Evolutionary conservation across 2,113 vertebrate genomes (phyloP).

Genomic region (Numenius arquata): DNA sequence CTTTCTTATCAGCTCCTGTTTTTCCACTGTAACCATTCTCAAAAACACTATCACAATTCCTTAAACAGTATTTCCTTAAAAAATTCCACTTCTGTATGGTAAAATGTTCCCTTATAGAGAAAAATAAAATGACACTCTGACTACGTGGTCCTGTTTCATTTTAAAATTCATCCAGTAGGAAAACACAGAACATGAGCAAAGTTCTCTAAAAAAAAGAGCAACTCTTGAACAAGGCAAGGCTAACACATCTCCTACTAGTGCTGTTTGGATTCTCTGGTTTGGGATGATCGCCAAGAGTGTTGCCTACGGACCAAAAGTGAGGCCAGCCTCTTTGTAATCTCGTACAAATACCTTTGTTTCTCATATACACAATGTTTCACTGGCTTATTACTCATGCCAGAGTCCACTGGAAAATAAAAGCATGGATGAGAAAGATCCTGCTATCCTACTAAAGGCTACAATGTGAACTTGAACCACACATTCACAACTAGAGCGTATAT

Average conservation of each 20-base stretch:
- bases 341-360: not conserved
- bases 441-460: not conserved
- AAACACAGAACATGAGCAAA: not conserved
- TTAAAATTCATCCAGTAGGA: not conserved
- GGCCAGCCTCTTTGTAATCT: not conserved
- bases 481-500: not conserved
- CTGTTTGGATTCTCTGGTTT: not conserved
- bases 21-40: not conserved
- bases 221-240: not conserved
- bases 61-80: not conserved
- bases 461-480: not conserved
- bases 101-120: not conserved
- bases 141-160: rapidly evolving
- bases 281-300: not conserved
- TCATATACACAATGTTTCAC: not conserved
- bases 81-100: not conserved
- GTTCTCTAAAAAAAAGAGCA: not conserved
- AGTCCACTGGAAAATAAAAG: not conserved
- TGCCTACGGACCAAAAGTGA: not conserved
- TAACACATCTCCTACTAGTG: not conserved
- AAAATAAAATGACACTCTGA: not conserved
- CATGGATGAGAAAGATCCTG: not conserved
- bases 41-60: not conserved
- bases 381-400: not conserved
- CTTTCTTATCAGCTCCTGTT: not conserved